phyloP scores from a whole-genome alignment of 2,797 vertebrate genomes.

The Myripristis murdjan region DNA sequence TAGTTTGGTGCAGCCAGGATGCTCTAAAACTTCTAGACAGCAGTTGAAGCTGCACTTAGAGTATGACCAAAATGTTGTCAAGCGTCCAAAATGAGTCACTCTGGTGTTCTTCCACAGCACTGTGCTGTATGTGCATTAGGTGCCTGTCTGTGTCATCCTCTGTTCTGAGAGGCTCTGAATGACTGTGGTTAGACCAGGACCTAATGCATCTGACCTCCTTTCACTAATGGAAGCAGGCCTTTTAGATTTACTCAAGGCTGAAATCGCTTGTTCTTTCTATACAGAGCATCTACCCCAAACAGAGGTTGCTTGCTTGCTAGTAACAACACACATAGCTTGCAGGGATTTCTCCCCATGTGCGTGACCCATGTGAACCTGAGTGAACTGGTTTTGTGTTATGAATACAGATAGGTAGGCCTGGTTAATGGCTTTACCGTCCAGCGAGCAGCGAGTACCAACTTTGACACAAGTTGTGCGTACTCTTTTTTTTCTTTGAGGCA shows the following conservation, averaged over 20 bases:
- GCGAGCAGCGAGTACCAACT: slow-evolving; percentile 53
- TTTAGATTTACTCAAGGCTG: slow-evolving; percentile 83
- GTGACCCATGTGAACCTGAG: slow-evolving; percentile 61
- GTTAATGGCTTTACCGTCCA: slow-evolving; percentile 56
- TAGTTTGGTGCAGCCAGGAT: slow-evolving; percentile 42
- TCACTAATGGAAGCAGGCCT: slow-evolving; percentile 82
- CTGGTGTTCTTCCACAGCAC: slow-evolving; percentile 10
- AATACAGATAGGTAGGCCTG: slow-evolving; percentile 66
- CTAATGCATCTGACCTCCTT: slow-evolving; percentile 85
- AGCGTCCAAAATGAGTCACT: slow-evolving; percentile 23
- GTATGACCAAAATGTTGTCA: slow-evolving; percentile 50
- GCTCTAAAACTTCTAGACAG: slow-evolving; percentile 34
- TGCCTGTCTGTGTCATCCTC: slow-evolving; percentile 46
- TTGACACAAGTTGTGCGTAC: slow-evolving; percentile 45
- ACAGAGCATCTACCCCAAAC: slow-evolving; percentile 60
- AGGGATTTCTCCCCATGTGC: slow-evolving; percentile 64
- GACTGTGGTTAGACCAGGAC: slow-evolving; percentile 58
- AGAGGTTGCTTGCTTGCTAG: slow-evolving; percentile 51
- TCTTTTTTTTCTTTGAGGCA: slow-evolving; percentile 39
- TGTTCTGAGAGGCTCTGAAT: slow-evolving; percentile 70
- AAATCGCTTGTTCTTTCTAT: slow-evolving; percentile 81
- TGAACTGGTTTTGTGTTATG: slow-evolving; percentile 61
- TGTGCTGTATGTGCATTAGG: slow-evolving; percentile 48
- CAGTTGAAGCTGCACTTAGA: slow-evolving; percentile 31
- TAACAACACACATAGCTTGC: slow-evolving; percentile 64